Evolutionary conservation across 2,113 vertebrate species (phyloP), one percentile per base, ranked within the genome.

Genomic region (Paramisgurnus dabryanus): DNA sequence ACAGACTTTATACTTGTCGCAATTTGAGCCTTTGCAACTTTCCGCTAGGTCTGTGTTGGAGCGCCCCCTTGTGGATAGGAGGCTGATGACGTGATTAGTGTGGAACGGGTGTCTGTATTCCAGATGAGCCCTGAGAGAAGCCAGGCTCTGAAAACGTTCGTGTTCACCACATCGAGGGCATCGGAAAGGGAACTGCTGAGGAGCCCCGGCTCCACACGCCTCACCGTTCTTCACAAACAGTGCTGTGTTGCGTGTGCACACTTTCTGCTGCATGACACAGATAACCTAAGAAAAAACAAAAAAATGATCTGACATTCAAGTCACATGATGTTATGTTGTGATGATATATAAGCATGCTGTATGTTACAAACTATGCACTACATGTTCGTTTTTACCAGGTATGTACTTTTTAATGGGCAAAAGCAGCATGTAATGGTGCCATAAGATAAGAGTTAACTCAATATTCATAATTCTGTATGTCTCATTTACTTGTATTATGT

Each of bases 221-320:
- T 92, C 93, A 8, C 92, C 89, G 41, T 93, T 94, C 85, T 95
- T 92, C 88, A 93, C 94, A 85, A 92, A 92, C 72, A 91, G 86
- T 41, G 91, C 92, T 89, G 92, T 91, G 87, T 90, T 94, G 87
- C 92, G 92, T 79, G 95, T 94, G 86, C 92, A 93, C 83, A 95
- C 85, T 90, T 94, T 93, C 92, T 96, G 94, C 91, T 97, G 96
- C 96, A 98, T 98, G 88, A 90, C 95, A 90, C 80, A 70, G 82
- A 82, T 79, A 80, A 87, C 76, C 84, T 85, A 27, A 13, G 6
- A 27, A 82, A 18, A 45, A 73, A 58, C 13, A 58, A 71, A 67
- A 76, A 2, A 53, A 18, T 18, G n/a, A 11, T 39, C 8, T 7
- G 45, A 6, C 2, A 7, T 10, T 47, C 45, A 47, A 7, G 10